Evolutionary conservation across 2,888 invertebrate species (phyloP).

Genomic region (Eristalis arbustorum): DNA sequence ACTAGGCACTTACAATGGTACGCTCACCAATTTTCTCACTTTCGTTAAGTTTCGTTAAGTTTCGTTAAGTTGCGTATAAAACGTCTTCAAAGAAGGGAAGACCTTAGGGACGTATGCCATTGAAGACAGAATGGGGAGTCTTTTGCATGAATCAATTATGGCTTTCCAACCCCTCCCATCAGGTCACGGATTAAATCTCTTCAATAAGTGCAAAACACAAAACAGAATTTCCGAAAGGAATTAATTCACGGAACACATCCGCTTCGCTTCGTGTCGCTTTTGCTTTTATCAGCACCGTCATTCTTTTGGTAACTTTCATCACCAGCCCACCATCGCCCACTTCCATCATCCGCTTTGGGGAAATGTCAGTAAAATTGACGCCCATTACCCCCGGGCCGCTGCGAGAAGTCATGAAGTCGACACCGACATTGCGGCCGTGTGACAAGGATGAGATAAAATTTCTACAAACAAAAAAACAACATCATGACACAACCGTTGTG

Average conservation of each 20-base stretch:
- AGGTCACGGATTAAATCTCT: background rate
- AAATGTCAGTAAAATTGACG: background rate
- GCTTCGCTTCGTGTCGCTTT: background rate
- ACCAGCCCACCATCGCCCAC: too few relatives aligned
- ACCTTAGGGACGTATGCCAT: too few relatives aligned
- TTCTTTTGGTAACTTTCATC: background rate
- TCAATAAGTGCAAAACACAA: too few relatives aligned
- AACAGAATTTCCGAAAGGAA: background rate
- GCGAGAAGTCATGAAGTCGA: background rate
- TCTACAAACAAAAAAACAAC: background rate
- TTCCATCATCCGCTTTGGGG: background rate
- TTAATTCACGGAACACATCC: background rate
- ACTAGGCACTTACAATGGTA: too few relatives aligned
- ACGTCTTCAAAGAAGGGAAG: too few relatives aligned
- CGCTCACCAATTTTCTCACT: too few relatives aligned
- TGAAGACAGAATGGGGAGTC: too few relatives aligned
- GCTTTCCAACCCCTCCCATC: too few relatives aligned
- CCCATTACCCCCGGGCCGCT: background rate
- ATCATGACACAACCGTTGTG: background rate
- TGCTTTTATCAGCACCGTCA: background rate
- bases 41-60: too few relatives aligned
- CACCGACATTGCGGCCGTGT: background rate
- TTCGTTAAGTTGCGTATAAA: too few relatives aligned
- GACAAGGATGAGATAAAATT: background rate
- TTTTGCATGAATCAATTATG: too few relatives aligned